Evolutionary conservation across 2,888 invertebrate genomes (phyloP).

Genomic region (Oligia fasciuncula): DNA sequence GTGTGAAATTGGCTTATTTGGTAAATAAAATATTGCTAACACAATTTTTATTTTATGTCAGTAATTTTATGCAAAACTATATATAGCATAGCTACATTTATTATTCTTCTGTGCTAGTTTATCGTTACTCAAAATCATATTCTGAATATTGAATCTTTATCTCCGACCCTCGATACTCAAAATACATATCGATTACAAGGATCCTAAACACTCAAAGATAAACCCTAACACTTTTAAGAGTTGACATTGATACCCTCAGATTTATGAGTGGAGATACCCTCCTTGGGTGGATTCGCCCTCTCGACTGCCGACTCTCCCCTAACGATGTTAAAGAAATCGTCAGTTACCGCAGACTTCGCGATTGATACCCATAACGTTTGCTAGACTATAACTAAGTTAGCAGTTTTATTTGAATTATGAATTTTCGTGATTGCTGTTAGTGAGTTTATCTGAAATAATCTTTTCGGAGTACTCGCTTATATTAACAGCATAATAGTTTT

Average conservation of each 20-base stretch:
- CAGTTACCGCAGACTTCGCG: conserved; percentile 67
- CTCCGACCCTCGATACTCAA: conserved; percentile 12
- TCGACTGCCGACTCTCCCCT: conserved; percentile 47
- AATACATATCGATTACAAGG: conserved; percentile 52
- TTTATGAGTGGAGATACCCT: conserved; percentile 59
- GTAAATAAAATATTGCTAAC: not conserved
- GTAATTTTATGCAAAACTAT: not conserved
- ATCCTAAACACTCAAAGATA: conserved; percentile 55
- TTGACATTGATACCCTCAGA: conserved; percentile 66
- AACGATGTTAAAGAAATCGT: conserved; percentile 75
- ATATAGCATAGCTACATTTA: not conserved
- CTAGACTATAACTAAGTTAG: conserved; percentile 58
- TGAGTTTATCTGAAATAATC: conserved; percentile 33
- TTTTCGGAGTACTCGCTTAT: conserved; percentile 26
- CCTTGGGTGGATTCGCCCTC: conserved; percentile 43
- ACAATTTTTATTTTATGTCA: not conserved
- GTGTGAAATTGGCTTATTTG: conserved; percentile 1
- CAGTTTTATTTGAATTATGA: conserved; percentile 62
- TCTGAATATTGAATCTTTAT: conserved; percentile 8
- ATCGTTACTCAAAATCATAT: not conserved
- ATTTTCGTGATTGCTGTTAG: conserved; percentile 34
- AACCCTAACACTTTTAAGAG: conserved; percentile 61
- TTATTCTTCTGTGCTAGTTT: not conserved
- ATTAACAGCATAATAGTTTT: conserved; percentile 28
- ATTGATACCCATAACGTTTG: conserved; percentile 70